phyloP scores from a whole-genome alignment of 1,140 invertebrate species.

The Drosophila teissieri region DNA sequence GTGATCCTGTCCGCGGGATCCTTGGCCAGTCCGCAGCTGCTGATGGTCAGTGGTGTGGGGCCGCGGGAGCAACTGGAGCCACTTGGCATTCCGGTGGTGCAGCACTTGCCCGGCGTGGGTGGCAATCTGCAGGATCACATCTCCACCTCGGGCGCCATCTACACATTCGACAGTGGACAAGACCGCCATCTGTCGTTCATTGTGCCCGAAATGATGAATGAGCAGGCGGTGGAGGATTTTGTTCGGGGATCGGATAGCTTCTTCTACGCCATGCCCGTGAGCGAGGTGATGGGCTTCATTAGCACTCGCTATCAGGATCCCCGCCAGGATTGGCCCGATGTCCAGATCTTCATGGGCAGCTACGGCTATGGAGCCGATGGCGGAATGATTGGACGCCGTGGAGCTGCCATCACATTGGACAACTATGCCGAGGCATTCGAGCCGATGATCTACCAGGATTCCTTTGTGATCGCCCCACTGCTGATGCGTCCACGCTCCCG shows the following conservation, averaged over 20 bases:
- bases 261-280: conserved; percentile 88
- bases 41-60: conserved; percentile 93
- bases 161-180: conserved; percentile 85
- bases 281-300: conserved; percentile 91
- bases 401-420: conserved; percentile 88
- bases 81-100: conserved; percentile 86
- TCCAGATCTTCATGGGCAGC: conserved; percentile 90
- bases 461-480: conserved; percentile 88
- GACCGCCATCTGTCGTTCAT: conserved; percentile 87
- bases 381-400: conserved; percentile 88
- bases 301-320: conserved; percentile 89
- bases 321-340: conserved; percentile 89
- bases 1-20: conserved; percentile 90
- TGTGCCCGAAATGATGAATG: conserved; percentile 86
- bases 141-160: conserved; percentile 87
- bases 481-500: conserved; percentile 89
- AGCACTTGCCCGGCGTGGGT: conserved; percentile 90
- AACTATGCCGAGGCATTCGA: conserved; percentile 89
- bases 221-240: conserved; percentile 86
- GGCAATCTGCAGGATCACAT: conserved; percentile 92
- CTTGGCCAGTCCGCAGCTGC: conserved; percentile 90
- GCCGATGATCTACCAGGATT: conserved; percentile 88
- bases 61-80: conserved; percentile 86
- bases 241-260: conserved; percentile 86
- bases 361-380: conserved; percentile 91